Evolutionary conservation across 2,797 vertebrate genomes (phyloP).

Genomic region (Siniperca obscura): DNA sequence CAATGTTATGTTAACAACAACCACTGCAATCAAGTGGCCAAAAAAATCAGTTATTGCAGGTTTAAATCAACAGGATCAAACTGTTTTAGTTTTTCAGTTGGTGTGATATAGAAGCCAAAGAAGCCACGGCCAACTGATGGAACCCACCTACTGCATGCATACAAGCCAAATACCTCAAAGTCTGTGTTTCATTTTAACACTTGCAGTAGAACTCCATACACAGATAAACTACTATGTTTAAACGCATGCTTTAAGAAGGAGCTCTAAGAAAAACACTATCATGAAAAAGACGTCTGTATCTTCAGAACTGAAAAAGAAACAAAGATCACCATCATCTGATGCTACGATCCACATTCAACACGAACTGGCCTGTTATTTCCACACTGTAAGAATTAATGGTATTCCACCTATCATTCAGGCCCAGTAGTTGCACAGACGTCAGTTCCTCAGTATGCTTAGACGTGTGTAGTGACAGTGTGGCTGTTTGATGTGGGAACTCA

Average conservation of each 20-base stretch:
- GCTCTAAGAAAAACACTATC: neutral
- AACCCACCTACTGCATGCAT: neutral
- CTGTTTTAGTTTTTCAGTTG: neutral
- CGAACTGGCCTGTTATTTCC: constrained; percentile 53
- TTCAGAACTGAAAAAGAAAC: neutral
- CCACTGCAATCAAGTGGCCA: neutral
- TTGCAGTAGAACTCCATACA: neutral
- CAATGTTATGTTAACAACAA: neutral
- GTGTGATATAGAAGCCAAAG: neutral
- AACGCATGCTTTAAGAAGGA: neutral
- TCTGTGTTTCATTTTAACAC: neutral
- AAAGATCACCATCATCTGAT: constrained; percentile 28
- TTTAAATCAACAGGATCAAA: neutral
- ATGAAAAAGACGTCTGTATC: constrained; percentile 10
- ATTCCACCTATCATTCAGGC: constrained; percentile 55
- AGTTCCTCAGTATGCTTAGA: constrained; percentile 65
- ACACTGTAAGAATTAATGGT: constrained; percentile 50
- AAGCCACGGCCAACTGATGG: neutral
- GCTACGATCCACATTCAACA: constrained; percentile 4
- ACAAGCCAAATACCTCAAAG: neutral
- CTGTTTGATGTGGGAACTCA: constrained; percentile 77
- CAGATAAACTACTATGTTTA: constrained; percentile 1
- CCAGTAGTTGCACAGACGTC: constrained; percentile 46
- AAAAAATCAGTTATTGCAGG: neutral
- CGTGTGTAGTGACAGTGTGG: constrained; percentile 68